Conservation (phyloP, 2,113 vertebrate genomes). For the Chaetodon auriga region DNA sequence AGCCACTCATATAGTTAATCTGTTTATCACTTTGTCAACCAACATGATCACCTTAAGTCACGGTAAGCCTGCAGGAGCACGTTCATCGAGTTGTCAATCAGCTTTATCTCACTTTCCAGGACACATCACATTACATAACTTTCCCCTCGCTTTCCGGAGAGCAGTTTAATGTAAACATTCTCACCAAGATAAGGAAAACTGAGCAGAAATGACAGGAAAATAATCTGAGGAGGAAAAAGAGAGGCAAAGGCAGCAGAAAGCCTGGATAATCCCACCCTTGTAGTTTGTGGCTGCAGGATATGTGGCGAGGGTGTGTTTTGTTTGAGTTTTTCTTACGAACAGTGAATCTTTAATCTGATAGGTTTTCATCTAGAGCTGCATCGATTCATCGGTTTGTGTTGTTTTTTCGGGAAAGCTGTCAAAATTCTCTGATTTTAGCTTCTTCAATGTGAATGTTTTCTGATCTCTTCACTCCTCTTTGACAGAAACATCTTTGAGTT, state of each 20-base stretch:
- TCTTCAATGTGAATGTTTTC: too few species aligned
- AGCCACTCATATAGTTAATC: not conserved
- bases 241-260: not conserved
- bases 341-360: too few species aligned
- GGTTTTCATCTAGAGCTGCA: too few species aligned
- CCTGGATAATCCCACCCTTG: not conserved
- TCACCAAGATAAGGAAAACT: not conserved
- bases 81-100: slow-evolving; percentile 36
- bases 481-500: too few species aligned
- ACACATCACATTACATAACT: slow-evolving; percentile 26
- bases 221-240: not conserved
- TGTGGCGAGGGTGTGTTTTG: not conserved
- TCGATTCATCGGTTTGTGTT: too few species aligned
- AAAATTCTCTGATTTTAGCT: too few species aligned
- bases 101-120: slow-evolving; percentile 35
- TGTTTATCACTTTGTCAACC: slow-evolving; percentile 16
- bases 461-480: too few species aligned
- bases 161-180: not conserved
- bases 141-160: slow-evolving; percentile 3
- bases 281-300: not conserved
- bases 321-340: not conserved
- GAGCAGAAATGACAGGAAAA: not conserved
- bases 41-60: slow-evolving; percentile 31
- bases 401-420: too few species aligned
- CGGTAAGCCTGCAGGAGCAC: slow-evolving; percentile 12